Evolutionary conservation across 2,797 vertebrate genomes (phyloP).

Genomic region (Eremophila alpestris): DNA sequence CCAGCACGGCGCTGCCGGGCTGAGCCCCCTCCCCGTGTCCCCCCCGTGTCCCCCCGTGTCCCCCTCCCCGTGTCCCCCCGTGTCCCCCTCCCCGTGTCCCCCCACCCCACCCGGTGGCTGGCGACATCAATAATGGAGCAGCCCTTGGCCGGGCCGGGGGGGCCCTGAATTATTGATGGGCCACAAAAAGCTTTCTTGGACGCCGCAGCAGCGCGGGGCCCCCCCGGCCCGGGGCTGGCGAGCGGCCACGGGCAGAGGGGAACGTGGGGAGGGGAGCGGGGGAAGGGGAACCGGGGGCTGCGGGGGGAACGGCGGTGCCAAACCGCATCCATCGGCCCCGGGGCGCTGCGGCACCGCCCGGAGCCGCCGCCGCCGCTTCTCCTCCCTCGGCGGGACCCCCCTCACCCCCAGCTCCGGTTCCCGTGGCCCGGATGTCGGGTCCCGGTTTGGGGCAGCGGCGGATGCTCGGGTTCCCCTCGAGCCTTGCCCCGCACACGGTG

Average conservation of each 20-base stretch:
- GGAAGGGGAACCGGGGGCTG: background rate
- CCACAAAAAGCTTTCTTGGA: constrained; percentile 29
- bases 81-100: background rate
- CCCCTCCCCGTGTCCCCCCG: background rate
- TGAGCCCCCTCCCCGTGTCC: background rate
- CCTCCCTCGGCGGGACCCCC: background rate
- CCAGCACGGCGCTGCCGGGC: background rate
- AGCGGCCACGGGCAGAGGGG: background rate
- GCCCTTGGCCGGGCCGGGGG: background rate
- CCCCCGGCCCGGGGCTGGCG: background rate
- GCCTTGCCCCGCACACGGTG: background rate
- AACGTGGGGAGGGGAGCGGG: background rate
- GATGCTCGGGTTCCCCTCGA: background rate
- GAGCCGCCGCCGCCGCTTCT: too few species aligned
- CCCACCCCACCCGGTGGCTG: background rate
- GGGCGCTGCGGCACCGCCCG: background rate
- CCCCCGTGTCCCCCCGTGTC: background rate
- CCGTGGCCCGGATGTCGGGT: background rate
- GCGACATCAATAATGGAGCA: background rate
- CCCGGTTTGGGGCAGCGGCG: too few species aligned
- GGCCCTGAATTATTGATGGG: constrained; percentile 19
- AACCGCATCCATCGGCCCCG: background rate
- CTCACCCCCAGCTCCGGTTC: too few species aligned
- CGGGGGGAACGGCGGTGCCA: background rate
- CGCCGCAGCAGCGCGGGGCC: background rate